Percentiles rank a stretch among this genome's conserved stretches.
phyloP scores from a whole-genome alignment of 2,113 vertebrate species.

The human region DNA sequence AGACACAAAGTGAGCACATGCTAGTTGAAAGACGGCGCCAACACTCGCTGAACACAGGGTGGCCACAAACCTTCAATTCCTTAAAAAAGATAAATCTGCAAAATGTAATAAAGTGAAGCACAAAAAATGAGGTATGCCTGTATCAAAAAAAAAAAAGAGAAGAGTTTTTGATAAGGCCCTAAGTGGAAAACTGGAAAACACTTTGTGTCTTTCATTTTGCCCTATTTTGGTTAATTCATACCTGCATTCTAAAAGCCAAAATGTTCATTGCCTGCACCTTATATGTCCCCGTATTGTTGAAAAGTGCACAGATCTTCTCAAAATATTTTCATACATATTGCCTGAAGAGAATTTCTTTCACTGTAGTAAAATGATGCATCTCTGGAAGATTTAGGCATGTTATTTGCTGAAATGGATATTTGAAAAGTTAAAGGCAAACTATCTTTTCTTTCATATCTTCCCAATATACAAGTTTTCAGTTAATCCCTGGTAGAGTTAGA shows the following conservation, averaged over 20 bases:
- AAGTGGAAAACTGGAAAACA: not conserved
- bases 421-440: not conserved
- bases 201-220: not conserved
- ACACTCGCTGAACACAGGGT: not conserved
- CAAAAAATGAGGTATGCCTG: not conserved
- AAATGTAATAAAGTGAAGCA: not conserved
- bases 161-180: not conserved
- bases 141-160: not conserved
- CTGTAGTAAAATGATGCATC: not conserved
- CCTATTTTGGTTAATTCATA: not conserved
- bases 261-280: not conserved
- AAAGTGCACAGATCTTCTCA: not conserved
- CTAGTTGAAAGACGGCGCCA: not conserved
- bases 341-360: not conserved
- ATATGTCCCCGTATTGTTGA: not conserved
- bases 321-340: not conserved
- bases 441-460: not conserved
- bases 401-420: not conserved
- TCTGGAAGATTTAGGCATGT: not conserved
- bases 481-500: not conserved
- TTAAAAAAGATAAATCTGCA: not conserved
- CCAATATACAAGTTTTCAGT: not conserved
- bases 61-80: not conserved
- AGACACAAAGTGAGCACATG: not conserved
- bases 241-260: not conserved